Evolutionary conservation across 2,797 vertebrate species (phyloP), one percentile per base, ranked within the genome.

Genomic region (Euthynnus affinis): DNA sequence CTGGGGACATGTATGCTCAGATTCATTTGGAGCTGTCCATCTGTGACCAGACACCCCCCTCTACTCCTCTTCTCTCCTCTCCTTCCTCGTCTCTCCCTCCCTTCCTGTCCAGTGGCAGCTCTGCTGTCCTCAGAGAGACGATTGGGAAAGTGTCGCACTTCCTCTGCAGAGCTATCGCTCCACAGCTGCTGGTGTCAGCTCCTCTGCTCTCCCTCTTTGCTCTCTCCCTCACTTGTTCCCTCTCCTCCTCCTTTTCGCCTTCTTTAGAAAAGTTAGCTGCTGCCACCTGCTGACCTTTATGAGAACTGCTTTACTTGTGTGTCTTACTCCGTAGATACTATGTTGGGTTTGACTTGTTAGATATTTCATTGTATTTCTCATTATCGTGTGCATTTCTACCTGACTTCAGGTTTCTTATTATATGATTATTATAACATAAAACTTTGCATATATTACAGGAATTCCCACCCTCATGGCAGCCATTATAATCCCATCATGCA

Each of bases 401-500:
- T 59, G 13, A 20, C 6, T 42, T 72, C 56, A 49, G 7, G n/a
- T 55, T 46, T 80, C 62, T 34, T 49, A 3, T 49, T 49, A 20
- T 27, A 32, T 46, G 57, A 18, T 66, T 42, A 4, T 52, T 3
- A 2, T 80, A 29, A 75, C 44, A 23, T 32, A 6, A 59, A 53
- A n/a, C 27, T 74, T 2, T 84, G 23, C 70, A 4, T 84, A 0
- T 73, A 6, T 89, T 80, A 5, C 94, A 99, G 98, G 93, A 99
- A 97, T 92, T 95, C 97, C 2, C 98, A 99, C 14, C 95, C 97
- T 77, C 98, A 99, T 0, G 95, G 97, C 87, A 96, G 96, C 95
- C 98, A 99, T 95, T 99, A 99, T 77, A 99, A 99, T 94, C 97
- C 98, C 95, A 99, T 99, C 95, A 98, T 99, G 98, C 98, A 99